Base-by-base conservation (phyloP, 2,888 invertebrate species). In the Choreutis nemorana region DNA sequence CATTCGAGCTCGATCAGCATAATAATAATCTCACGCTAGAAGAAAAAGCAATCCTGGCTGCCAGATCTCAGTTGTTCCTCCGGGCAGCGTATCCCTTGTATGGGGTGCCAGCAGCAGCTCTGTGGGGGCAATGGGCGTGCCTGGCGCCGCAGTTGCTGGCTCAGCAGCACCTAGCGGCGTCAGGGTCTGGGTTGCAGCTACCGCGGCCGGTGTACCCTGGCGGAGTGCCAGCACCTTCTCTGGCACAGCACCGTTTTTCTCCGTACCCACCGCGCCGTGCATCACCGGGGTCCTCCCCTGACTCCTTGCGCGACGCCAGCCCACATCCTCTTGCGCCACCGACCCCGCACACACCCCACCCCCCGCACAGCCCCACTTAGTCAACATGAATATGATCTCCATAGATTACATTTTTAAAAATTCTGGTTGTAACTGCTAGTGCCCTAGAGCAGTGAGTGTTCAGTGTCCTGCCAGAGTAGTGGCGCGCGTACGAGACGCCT, bases 1-100 rank as follows among this genome's bases (percentile, higher is more conserved):
- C 90, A 20, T 87, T 89, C 49, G 86, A 84, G 44, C 71, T 89
- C 51, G 90, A 91, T 41, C 83, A 83, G 34, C 84, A 87, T 49
- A 85, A 86, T 49, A 85, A 85, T 51, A 87, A 87, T 45, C 68
- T 90, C 25, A 88, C 87, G 10, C 56, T 89, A 38, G 90, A 90
- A 54, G 90, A 90, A 59, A 89, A 89, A 48, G 89, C 90, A 2
- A 82, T 90, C 23, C 70, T 90, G 46, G 89, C 89, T 1, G 90
- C 90, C 2, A 77, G 90, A 7, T 89, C 90, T 11, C 90, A 90
- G 50, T 67, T 90, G 46, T 84, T 90, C 42, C 70, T 90, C 28
- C 75, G 89, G 2, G 87, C 88, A 1, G 86, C 86, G 18, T 87
- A 87, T 12, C 87, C 87, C 1, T 47, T 70, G 36, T 79, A 81